A percentile compares a stretch with the other conserved stretches of the same genome.
Conservation (phyloP, 2,797 vertebrate species). For the Malacoctenus gilli region DNA sequence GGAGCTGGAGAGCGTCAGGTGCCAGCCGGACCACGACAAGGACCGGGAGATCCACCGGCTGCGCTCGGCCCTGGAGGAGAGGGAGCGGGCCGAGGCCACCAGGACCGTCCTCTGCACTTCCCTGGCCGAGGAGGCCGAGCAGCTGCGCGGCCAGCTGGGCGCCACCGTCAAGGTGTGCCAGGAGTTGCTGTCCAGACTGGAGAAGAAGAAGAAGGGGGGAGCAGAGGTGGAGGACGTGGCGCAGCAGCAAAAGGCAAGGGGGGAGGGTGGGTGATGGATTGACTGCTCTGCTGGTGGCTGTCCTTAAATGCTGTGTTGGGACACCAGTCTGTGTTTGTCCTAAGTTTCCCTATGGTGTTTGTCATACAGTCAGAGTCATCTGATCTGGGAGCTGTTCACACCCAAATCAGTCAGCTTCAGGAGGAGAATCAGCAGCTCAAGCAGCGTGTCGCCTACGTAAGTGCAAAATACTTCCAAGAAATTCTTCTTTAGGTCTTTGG, state of each 20-base stretch:
- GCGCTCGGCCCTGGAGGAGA: conserved; percentile 78
- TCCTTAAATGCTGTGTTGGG: background rate
- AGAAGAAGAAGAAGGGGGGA: conserved; percentile 72
- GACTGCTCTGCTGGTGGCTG: background rate
- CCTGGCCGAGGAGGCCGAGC: conserved; percentile 85
- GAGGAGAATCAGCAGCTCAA: conserved; percentile 89
- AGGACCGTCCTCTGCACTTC: conserved; percentile 86
- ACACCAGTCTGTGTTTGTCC: conserved; percentile 3
- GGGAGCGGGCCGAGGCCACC: conserved; percentile 83
- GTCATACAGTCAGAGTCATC: conserved; percentile 66
- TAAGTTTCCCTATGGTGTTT: conserved; percentile 22
- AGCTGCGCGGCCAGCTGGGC: conserved; percentile 85
- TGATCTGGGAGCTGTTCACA: conserved; percentile 59
- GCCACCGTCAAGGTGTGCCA: conserved; percentile 91
- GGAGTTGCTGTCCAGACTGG: conserved; percentile 87
- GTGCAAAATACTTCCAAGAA: too few relatives aligned
- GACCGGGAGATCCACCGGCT: conserved; percentile 85
- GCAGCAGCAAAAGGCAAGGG: conserved; percentile 55
- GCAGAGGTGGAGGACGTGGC: conserved; percentile 36
- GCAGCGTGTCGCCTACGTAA: conserved; percentile 89
- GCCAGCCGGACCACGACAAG: conserved; percentile 81
- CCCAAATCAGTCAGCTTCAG: conserved; percentile 78
- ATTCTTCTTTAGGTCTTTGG: too few relatives aligned
- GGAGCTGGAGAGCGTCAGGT: conserved; percentile 78
- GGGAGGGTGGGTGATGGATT: conserved; percentile 70